Evolutionary conservation across 2,888 invertebrate species (phyloP).

Genomic region (Pristionchus mayeri): DNA sequence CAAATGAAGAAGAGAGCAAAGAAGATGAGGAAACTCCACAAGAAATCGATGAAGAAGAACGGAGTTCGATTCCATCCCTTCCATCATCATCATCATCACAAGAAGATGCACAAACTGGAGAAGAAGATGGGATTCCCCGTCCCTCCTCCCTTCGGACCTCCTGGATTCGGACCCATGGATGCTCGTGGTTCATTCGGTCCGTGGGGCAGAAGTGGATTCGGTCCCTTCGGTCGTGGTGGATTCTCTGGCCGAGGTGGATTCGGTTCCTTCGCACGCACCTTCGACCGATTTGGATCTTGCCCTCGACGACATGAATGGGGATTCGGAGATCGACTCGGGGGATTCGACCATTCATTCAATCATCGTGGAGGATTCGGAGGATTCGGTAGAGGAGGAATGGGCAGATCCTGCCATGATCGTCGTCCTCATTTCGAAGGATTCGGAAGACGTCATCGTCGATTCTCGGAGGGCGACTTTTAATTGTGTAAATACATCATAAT

Average conservation of each 20-base stretch:
- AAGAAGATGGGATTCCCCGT: slow-evolving; percentile 9
- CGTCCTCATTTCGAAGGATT: slow-evolving; percentile 16
- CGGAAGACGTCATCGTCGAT: slow-evolving; percentile 29
- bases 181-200: not conserved
- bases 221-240: slow-evolving; percentile 27
- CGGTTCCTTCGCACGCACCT: too few relatives aligned
- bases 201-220: slow-evolving; percentile 3
- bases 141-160: slow-evolving; percentile 34
- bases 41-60: slow-evolving; percentile 23
- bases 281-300: slow-evolving; percentile 11
- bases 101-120: slow-evolving; percentile 32
- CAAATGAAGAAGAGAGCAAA: slow-evolving; percentile 21
- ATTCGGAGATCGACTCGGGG: not conserved
- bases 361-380: slow-evolving; percentile 22
- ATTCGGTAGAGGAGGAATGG: slow-evolving; percentile 12
- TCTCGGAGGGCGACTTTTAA: slow-evolving; percentile 20
- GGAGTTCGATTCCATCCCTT: slow-evolving; percentile 34
- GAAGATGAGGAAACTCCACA: slow-evolving; percentile 22
- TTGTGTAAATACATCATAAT: too few relatives aligned
- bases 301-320: slow-evolving; percentile 9
- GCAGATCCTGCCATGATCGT: not conserved
- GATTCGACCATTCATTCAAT: not conserved
- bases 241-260: slow-evolving; percentile 26
- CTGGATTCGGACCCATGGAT: slow-evolving; percentile 15
- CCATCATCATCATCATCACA: not conserved